Evolutionary conservation across 2,888 invertebrate genomes (phyloP).

Genomic region (Scaptomyza tumidula): DNA sequence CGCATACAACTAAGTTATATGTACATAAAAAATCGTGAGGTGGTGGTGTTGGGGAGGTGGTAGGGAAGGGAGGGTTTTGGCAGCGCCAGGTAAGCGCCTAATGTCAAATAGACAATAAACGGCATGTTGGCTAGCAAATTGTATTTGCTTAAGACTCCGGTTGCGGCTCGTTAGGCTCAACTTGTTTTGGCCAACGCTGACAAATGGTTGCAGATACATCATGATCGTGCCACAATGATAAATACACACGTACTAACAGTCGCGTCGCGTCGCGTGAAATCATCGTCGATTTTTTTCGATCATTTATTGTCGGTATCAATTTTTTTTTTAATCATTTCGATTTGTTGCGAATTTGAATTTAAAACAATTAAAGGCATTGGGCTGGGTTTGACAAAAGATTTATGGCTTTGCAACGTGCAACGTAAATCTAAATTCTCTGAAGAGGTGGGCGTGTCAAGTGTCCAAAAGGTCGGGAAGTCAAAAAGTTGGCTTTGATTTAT

Average conservation of each 20-base stretch:
- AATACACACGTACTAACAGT: slow-evolving; percentile 19
- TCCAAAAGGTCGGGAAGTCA: slow-evolving; percentile 37
- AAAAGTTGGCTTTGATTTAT: slow-evolving; percentile 69
- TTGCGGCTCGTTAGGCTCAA: slow-evolving; percentile 69
- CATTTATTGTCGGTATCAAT: slow-evolving; percentile 6
- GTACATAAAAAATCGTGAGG: background rate
- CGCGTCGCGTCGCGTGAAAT: slow-evolving; percentile 55
- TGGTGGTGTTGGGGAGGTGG: background rate
- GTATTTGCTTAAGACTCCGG: slow-evolving; percentile 49
- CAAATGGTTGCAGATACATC: slow-evolving; percentile 75
- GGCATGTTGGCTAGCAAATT: slow-evolving; percentile 48
- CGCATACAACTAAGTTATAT: slow-evolving; percentile 2
- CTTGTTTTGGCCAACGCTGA: slow-evolving; percentile 65
- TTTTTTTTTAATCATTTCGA: slow-evolving; percentile 7
- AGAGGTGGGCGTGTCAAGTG: slow-evolving; percentile 46
- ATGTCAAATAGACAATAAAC: slow-evolving; percentile 72
- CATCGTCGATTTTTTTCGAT: slow-evolving; percentile 56
- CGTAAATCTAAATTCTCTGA: slow-evolving; percentile 25
- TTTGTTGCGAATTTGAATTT: slow-evolving; percentile 29
- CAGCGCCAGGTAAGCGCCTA: slow-evolving; percentile 72
- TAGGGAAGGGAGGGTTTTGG: background rate
- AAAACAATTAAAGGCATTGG: slow-evolving; percentile 67
- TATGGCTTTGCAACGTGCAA: slow-evolving; percentile 66
- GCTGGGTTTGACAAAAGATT: slow-evolving; percentile 51
- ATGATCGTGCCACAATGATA: slow-evolving; percentile 73